Evolutionary conservation across 1,140 invertebrate species (phyloP).

Genomic region (Zophobas morio): DNA sequence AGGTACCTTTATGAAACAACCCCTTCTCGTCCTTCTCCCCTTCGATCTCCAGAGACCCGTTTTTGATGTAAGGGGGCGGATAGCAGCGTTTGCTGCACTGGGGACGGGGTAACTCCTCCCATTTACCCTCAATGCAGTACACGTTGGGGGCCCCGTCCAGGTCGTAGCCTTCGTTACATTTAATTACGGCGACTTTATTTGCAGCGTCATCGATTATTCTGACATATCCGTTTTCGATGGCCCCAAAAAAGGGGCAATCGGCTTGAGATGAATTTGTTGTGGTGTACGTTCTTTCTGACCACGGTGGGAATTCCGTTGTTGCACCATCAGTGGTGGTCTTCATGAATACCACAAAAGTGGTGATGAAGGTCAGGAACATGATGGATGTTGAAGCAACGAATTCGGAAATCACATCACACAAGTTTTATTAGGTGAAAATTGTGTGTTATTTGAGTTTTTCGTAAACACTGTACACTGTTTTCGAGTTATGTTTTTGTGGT

Average conservation of each 20-base stretch:
- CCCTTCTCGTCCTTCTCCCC: constrained; percentile 50
- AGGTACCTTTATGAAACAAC: constrained; percentile 59
- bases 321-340: not conserved
- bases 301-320: not conserved
- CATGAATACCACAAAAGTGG: constrained; percentile 3
- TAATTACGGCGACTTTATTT: constrained; percentile 42
- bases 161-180: constrained; percentile 58
- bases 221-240: constrained; percentile 20
- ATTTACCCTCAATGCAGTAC: constrained; percentile 59
- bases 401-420: constrained; percentile 18
- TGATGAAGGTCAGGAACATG: constrained; percentile 5
- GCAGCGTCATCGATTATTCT: not conserved
- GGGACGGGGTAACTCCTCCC: constrained; percentile 54
- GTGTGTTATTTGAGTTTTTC: not conserved
- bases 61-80: constrained; percentile 57
- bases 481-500: constrained; percentile 8
- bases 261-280: not conserved
- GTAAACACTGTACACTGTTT: no score
- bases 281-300: not conserved
- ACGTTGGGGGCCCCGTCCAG: constrained; percentile 56
- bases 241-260: constrained; percentile 23
- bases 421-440: not conserved
- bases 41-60: constrained; percentile 57
- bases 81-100: constrained; percentile 58
- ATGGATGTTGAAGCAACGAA: not conserved